Percentiles rank a stretch among this genome's conserved stretches.
phyloP scores from a whole-genome alignment of 2,888 invertebrate species.

The Anagyrus pseudococci region DNA sequence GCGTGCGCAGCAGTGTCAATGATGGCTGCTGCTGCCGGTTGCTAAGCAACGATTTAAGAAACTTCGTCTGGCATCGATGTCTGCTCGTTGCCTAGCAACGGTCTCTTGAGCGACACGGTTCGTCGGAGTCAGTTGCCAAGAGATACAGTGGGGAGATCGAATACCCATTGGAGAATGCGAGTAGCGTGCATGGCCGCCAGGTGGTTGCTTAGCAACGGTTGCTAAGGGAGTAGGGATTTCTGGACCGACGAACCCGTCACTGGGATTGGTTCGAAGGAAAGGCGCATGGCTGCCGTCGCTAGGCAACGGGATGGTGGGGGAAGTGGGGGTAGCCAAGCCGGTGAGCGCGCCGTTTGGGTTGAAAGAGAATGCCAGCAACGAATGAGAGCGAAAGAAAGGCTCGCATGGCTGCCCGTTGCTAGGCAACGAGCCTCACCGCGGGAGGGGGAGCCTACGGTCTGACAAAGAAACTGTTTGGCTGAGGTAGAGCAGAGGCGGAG shows the following conservation, averaged over 20 bases:
- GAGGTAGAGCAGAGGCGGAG: background rate
- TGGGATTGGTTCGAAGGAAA: too few relatives aligned
- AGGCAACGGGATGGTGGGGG: too few relatives aligned
- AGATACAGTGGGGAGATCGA: background rate
- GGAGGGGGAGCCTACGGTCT: background rate
- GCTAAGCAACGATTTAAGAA: background rate
- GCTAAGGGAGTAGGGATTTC: too few relatives aligned
- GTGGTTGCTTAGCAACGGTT: constrained; percentile 22
- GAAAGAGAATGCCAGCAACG: too few relatives aligned
- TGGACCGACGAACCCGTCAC: too few relatives aligned
- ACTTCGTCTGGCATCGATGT: too few relatives aligned
- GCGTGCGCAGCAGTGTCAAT: constrained; percentile 28
- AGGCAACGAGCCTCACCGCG: background rate
- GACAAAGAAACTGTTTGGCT: background rate
- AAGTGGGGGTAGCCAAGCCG: too few relatives aligned
- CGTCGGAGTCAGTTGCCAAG: background rate
- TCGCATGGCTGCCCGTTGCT: background rate
- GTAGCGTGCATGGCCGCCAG: background rate
- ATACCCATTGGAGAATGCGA: background rate
- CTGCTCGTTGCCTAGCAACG: constrained; percentile 3
- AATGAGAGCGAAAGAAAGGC: background rate
- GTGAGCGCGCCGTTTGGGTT: too few relatives aligned
- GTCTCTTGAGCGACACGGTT: background rate
- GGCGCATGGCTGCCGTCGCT: too few relatives aligned
- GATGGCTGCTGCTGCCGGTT: constrained; percentile 25